Evolutionary conservation across 2,888 invertebrate genomes (phyloP).

Genomic region (Pantelozetes paolii): DNA sequence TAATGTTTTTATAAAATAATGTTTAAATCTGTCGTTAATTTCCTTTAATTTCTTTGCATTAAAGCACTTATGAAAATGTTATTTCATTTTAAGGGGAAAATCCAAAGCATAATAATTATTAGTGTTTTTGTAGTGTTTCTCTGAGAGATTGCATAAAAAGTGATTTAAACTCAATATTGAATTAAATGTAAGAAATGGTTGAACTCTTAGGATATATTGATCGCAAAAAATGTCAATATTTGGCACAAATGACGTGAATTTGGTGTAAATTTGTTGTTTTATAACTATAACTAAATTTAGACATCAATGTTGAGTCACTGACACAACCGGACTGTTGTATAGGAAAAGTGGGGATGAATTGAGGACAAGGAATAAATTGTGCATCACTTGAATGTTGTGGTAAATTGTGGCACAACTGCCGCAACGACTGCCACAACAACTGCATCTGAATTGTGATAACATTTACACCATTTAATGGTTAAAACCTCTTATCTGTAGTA

Average conservation of each 20-base stretch:
- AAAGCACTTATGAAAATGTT: too few relatives aligned
- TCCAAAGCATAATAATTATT: too few relatives aligned
- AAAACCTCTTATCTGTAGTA: constrained; percentile 28
- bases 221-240: constrained; percentile 18
- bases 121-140: too few relatives aligned
- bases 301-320: constrained; percentile 23
- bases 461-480: constrained; percentile 27
- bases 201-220: not conserved
- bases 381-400: constrained; percentile 20
- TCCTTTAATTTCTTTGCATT: too few relatives aligned
- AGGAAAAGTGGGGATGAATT: constrained; percentile 18
- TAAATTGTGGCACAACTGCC: constrained; percentile 1
- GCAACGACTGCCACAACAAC: not conserved
- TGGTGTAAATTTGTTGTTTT: not conserved
- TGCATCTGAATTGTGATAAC: constrained; percentile 20
- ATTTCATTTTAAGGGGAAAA: too few relatives aligned
- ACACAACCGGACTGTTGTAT: constrained; percentile 27
- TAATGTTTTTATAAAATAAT: too few relatives aligned
- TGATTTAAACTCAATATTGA: too few relatives aligned
- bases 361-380: constrained; percentile 32
- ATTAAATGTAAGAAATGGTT: not conserved
- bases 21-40: too few relatives aligned
- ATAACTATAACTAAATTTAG: constrained; percentile 27
- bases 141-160: too few relatives aligned
- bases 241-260: not conserved